phyloP scores from a whole-genome alignment of 1,140 invertebrate genomes.

The honey bee (Apis mellifera) region Amel_HAv3.1 CM009941.2:16315501-16316000 shows the following conservation, averaged over 20 bases:
- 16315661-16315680: slow-evolving; percentile 92
- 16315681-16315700: slow-evolving; percentile 86
- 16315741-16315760: slow-evolving; percentile 96
- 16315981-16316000: neutral
- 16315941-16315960: slow-evolving; percentile 93
- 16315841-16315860: slow-evolving; percentile 85
- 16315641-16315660: slow-evolving; percentile 93
- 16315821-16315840: slow-evolving; percentile 89
- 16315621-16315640: slow-evolving; percentile 19
- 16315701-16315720: slow-evolving; percentile 97
- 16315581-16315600: too few relatives aligned
- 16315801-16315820: slow-evolving; percentile 84
- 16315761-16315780: slow-evolving; percentile 98
- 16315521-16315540: slow-evolving; percentile 92
- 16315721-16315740: slow-evolving; percentile 94
- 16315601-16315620: too few relatives aligned
- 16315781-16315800: slow-evolving; percentile 90
- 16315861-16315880: slow-evolving; percentile 90
- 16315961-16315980: slow-evolving; percentile 49
- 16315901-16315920: slow-evolving; percentile 97
- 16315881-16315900: slow-evolving; percentile 98
- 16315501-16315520: slow-evolving; percentile 97
- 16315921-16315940: slow-evolving; percentile 94
- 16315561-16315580: slow-evolving; percentile 86
- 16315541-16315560: slow-evolving; percentile 92